Evolutionary conservation across 2,797 vertebrate genomes (phyloP).

Genomic region (Sciaenops ocellatus): DNA sequence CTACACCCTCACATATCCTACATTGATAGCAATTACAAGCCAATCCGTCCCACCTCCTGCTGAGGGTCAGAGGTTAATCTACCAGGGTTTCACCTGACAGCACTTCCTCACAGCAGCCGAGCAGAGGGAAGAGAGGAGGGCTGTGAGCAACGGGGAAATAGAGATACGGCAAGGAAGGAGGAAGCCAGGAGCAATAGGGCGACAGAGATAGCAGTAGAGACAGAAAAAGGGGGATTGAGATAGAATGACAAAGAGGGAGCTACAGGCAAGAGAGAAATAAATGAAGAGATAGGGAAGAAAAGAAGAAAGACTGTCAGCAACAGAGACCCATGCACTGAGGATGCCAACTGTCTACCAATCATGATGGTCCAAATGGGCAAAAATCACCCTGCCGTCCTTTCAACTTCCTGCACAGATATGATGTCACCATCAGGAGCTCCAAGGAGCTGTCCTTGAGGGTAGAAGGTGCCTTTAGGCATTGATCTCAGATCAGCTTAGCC

Average conservation of each 20-base stretch:
- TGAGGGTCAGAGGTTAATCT: constrained; percentile 77
- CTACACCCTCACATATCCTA: constrained; percentile 34
- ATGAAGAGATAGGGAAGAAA: constrained; percentile 21
- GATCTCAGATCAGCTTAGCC: constrained; percentile 80
- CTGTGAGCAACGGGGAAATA: constrained; percentile 35
- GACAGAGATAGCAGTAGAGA: constrained; percentile 66
- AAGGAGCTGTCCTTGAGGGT: constrained; percentile 41
- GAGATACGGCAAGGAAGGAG: constrained; percentile 50
- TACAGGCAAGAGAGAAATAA: constrained; percentile 48
- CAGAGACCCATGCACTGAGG: constrained; percentile 35
- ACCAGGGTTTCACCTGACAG: constrained; percentile 66
- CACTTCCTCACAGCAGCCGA: constrained; percentile 36
- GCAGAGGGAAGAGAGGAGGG: constrained; percentile 45
- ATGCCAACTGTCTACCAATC: constrained; percentile 42
- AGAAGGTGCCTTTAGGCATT: constrained; percentile 64
- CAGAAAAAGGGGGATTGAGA: constrained; percentile 67
- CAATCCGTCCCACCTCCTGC: constrained; percentile 64
- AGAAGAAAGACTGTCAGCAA: constrained; percentile 33
- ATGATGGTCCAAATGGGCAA: constrained; percentile 36
- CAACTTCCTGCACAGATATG: constrained; percentile 51
- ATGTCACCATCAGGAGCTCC: constrained; percentile 55
- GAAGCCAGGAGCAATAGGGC: constrained; percentile 58
- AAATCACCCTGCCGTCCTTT: constrained; percentile 50
- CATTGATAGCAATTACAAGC: constrained; percentile 71
- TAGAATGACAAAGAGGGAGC: constrained; percentile 67